A percentile compares a stretch with the other conserved stretches of the same genome.
phyloP scores from a whole-genome alignment of 2,888 invertebrate species.

The Melikaiella ostensackeni region DNA sequence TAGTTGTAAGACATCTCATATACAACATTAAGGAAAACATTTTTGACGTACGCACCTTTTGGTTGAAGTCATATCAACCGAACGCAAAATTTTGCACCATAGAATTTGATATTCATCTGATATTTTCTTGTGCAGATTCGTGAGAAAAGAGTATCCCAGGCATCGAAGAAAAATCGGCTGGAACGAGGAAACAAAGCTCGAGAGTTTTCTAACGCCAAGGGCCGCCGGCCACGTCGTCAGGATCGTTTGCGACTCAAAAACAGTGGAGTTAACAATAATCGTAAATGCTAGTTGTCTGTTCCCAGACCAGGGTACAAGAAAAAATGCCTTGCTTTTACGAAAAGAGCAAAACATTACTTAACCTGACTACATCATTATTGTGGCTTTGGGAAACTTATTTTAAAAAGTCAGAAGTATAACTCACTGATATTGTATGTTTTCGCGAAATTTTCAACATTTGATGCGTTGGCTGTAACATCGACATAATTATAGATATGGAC shows the following conservation, averaged over 20 bases:
- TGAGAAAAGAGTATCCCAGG: slow-evolving; percentile 77
- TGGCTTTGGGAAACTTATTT: neutral
- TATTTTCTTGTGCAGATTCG: slow-evolving; percentile 68
- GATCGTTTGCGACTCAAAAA: slow-evolving; percentile 79
- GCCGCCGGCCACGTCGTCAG: slow-evolving; percentile 79
- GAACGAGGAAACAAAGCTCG: slow-evolving; percentile 80
- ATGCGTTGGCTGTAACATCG: neutral
- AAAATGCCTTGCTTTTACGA: slow-evolving; percentile 59
- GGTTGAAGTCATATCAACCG: too few relatives aligned
- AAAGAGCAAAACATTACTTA: neutral
- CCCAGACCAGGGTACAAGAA: slow-evolving; percentile 69
- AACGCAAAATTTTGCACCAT: neutral
- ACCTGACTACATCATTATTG: neutral
- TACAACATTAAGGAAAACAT: too few relatives aligned
- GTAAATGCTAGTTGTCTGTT: slow-evolving; percentile 79
- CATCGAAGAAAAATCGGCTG: slow-evolving; percentile 78
- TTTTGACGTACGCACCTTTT: too few relatives aligned
- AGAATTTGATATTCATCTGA: neutral
- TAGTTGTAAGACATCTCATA: too few relatives aligned
- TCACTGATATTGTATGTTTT: neutral
- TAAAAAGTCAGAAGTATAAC: neutral
- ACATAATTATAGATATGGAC: neutral
- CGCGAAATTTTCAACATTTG: neutral
- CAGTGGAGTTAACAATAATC: slow-evolving; percentile 82
- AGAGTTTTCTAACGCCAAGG: slow-evolving; percentile 78